Conservation (phyloP, 2,113 vertebrate genomes). For the Salvelinus sp. region DNA sequence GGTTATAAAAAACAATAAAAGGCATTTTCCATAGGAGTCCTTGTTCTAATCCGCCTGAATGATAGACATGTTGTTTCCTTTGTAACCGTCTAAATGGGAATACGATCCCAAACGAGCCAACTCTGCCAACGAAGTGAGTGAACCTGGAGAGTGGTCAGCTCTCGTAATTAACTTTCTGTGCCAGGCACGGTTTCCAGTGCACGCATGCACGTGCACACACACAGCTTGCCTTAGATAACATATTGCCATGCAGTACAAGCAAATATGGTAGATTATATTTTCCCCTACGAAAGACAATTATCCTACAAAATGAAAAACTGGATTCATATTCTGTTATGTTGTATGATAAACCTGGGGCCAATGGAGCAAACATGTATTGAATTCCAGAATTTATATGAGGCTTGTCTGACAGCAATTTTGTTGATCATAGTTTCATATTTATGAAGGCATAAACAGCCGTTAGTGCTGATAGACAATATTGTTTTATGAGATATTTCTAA, state of each 20-base stretch:
- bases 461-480: conserved; percentile 8
- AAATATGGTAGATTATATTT: background rate
- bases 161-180: background rate
- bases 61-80: background rate
- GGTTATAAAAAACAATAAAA: background rate
- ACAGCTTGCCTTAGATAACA: background rate
- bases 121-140: background rate
- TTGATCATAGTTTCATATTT: conserved; percentile 50
- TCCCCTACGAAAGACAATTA: conserved; percentile 24
- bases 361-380: conserved; percentile 7
- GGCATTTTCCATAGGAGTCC: background rate
- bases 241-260: background rate
- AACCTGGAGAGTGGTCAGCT: background rate
- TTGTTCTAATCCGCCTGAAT: background rate
- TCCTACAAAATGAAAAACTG: conserved; percentile 39
- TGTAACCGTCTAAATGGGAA: background rate
- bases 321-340: conserved; percentile 42
- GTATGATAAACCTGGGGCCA: conserved; percentile 32
- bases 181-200: background rate
- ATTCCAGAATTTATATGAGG: conserved; percentile 10
- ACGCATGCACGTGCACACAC: background rate
- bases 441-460: conserved; percentile 33
- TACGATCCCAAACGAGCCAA: background rate
- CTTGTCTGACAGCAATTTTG: conserved; percentile 24
- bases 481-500: conserved; percentile 17